phyloP scores from a whole-genome alignment of 1,140 invertebrate species.

The Leptinotarsa defecta region DNA sequence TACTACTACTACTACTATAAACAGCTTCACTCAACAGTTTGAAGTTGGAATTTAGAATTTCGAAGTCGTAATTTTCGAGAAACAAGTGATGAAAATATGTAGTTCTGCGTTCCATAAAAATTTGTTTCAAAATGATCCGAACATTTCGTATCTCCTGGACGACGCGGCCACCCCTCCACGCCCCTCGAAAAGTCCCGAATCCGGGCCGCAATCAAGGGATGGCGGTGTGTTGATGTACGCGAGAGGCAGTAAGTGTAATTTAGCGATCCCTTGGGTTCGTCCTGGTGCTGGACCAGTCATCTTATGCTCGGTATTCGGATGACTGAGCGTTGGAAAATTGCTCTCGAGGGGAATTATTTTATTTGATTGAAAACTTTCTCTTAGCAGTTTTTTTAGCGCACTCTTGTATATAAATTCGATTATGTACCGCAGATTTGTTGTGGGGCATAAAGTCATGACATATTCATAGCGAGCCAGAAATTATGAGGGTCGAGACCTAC shows the following conservation, averaged over 20 bases:
- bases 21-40: too few species aligned
- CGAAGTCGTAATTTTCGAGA: too few species aligned
- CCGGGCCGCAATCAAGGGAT: slow-evolving; percentile 23
- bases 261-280: slow-evolving; percentile 49
- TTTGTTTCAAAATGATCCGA: too few species aligned
- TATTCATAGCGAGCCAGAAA: slow-evolving; percentile 44
- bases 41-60: too few species aligned
- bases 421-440: slow-evolving; percentile 52
- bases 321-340: slow-evolving; percentile 53
- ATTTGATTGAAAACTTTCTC: slow-evolving; percentile 57
- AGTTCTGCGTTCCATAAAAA: too few species aligned
- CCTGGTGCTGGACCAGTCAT: slow-evolving; percentile 46
- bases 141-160: too few species aligned
- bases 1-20: too few species aligned
- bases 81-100: too few species aligned
- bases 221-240: slow-evolving; percentile 51
- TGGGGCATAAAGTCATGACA: slow-evolving; percentile 40
- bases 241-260: slow-evolving; percentile 55
- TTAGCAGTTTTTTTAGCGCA: slow-evolving; percentile 52
- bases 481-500: slow-evolving; percentile 47
- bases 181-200: slow-evolving; percentile 25
- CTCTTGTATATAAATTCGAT: slow-evolving; percentile 64
- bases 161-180: background rate
- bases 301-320: slow-evolving; percentile 50
- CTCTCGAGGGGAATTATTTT: slow-evolving; percentile 55